A percentile compares a stretch with the other conserved stretches of the same genome.
Evolutionary conservation across 2,113 vertebrate species (phyloP).

Genomic region (Barbus barbus): DNA sequence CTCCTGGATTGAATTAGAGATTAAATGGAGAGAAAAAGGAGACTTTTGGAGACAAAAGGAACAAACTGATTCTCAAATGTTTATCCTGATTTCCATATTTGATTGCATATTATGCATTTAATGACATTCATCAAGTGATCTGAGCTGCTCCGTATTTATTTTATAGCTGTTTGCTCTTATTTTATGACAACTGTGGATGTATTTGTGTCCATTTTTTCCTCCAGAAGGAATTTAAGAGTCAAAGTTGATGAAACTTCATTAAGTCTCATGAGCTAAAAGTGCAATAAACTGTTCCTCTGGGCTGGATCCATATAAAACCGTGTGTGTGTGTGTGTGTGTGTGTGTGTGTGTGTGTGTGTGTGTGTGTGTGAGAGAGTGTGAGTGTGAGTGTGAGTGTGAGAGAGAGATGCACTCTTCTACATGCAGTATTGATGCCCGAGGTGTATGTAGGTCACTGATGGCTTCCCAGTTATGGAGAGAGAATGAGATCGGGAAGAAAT

Average conservation of each 20-base stretch:
- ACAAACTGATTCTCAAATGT: neutral
- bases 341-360: slow-evolving; percentile 1
- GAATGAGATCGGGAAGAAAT: neutral
- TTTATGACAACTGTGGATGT: neutral
- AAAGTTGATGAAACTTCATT: neutral
- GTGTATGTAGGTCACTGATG: slow-evolving; percentile 35
- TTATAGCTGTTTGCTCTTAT: neutral
- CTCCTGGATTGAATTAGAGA: neutral
- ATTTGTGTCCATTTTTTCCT: neutral
- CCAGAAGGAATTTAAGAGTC: neutral
- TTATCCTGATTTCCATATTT: slow-evolving; percentile 6
- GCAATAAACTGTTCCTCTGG: neutral
- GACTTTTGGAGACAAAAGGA: no score
- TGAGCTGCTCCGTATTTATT: slow-evolving; percentile 5
- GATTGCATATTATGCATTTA: neutral
- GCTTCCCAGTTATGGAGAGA: slow-evolving; percentile 4
- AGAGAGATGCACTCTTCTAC: no score
- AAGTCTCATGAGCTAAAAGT: neutral
- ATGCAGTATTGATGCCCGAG: slow-evolving; percentile 14
- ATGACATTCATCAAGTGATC: neutral
- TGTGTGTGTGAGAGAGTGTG: neutral
- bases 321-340: no score
- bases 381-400: no score
- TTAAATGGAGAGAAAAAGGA: neutral
- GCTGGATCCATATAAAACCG: neutral